Base-by-base conservation (phyloP, 2,797 vertebrate genomes). In the Crocidura indochinensis region DNA sequence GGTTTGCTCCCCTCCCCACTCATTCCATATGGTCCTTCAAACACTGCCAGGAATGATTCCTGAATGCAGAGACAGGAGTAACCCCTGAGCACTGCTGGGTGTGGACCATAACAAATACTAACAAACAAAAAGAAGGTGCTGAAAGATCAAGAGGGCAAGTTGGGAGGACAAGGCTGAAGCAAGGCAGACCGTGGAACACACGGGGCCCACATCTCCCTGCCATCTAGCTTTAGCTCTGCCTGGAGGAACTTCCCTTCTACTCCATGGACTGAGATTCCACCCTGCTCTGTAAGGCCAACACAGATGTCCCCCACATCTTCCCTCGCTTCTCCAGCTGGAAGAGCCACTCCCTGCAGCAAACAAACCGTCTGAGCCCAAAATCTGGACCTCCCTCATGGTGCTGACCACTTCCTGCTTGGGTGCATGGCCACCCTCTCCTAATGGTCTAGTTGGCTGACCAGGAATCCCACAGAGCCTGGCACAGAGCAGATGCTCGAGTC, bases 381-480 rank as follows among this genome's bases (percentile, higher is more conserved):
- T 80, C 88, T 89, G 79, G 91, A 90, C 92, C 94, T 95, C 92
- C 90, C 94, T 86, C 3, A 0, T 0, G 22, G 71, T 1, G 5
- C 79, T 85, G 85, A 92, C 94, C 95, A 71, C 92, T 96, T 96
- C 94, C 95, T 88, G 75, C 71, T 31, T 8, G 8, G 15, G 15
- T 20, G 3, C 0, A 19, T 27, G 49, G 73, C 46, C 24, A 73
- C 47, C 60, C 27, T 84, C 74, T 15, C 26, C 26, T 27, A 29
- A 73, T 76, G 46, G 10, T 65, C 56, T 29, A 60, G 27, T 44
- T 10, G 53, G 88, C 44, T 11, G 22, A 15, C 67, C 44, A 44
- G 65, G 67, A 38, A 26, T 53, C 67, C 19, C 20, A 24, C n/a
- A 71, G 72, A 19, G 51, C 51, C 53, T 67, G 68, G 80, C 38